phyloP scores from a whole-genome alignment of 1,140 invertebrate species.

The Drosophila pandora region DNA sequence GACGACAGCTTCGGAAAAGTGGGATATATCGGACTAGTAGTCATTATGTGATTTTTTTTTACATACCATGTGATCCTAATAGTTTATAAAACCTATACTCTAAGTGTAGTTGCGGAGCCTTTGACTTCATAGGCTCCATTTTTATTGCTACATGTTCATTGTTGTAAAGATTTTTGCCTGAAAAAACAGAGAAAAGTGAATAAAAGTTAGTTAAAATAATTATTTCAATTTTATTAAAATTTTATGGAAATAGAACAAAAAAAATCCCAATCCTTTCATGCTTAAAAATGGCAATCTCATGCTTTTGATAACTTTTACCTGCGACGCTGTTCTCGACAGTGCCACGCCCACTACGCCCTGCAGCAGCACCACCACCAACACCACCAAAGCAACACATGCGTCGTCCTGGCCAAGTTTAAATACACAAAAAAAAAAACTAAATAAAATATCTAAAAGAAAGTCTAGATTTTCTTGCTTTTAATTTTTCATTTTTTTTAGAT shows the following conservation, averaged over 20 bases:
- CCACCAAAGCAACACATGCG: slow-evolving; percentile 78
- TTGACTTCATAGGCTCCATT: slow-evolving; percentile 99
- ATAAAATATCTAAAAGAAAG: slow-evolving; percentile 3
- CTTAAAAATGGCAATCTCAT: slow-evolving; percentile 42
- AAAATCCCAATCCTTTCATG: slow-evolving; percentile 40
- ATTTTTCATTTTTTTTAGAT: slow-evolving; percentile 6
- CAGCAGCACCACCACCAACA: slow-evolving; percentile 55
- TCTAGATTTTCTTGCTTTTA: background rate
- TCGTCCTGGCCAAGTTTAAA: slow-evolving; percentile 54
- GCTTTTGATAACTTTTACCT: slow-evolving; percentile 58
- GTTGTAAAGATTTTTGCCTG: slow-evolving; percentile 99
- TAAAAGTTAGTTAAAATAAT: slow-evolving; percentile 4
- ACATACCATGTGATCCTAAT: slow-evolving; percentile 96
- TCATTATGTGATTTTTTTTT: slow-evolving; percentile 11
- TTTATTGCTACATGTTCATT: slow-evolving; percentile 99
- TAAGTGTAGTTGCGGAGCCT: slow-evolving; percentile 99
- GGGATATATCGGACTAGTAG: slow-evolving; percentile 10
- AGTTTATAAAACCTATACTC: slow-evolving; percentile 99
- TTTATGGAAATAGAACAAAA: background rate
- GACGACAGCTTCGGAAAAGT: slow-evolving; percentile 18
- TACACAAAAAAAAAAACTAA: slow-evolving; percentile 14
- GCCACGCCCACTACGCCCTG: slow-evolving; percentile 53
- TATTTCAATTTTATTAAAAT: background rate
- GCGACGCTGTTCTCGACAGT: slow-evolving; percentile 38
- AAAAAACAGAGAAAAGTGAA: slow-evolving; percentile 84